Conservation (phyloP, 2,797 vertebrate species). For the Hydrophis major region DNA sequence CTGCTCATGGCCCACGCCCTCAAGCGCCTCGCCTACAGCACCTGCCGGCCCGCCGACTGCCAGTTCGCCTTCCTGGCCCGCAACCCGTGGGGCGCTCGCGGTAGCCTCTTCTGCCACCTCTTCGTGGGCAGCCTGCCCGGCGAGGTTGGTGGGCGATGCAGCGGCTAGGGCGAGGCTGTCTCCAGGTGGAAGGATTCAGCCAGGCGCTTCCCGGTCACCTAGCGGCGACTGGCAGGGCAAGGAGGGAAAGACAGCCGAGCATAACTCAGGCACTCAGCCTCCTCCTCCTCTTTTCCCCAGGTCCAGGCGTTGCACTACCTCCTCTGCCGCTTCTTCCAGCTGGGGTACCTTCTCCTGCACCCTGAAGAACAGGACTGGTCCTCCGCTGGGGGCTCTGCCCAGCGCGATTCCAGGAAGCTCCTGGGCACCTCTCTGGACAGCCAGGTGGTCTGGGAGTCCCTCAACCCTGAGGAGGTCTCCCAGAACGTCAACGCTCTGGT, state of each 20-base stretch:
- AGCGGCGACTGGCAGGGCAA: neutral
- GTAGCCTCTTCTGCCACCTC: conserved; percentile 89
- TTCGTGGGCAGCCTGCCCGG: conserved; percentile 83
- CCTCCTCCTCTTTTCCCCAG: conserved; percentile 59
- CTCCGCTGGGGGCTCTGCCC: conserved; percentile 20
- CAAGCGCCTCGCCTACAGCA: conserved; percentile 84
- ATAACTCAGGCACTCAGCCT: neutral
- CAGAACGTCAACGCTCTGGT: conserved; percentile 90
- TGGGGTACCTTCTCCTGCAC: conserved; percentile 83
- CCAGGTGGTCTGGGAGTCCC: conserved; percentile 66
- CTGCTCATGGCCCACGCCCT: conserved; percentile 95
- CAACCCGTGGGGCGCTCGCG: conserved; percentile 78
- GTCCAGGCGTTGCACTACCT: conserved; percentile 88
- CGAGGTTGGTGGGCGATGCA: conserved; percentile 70
- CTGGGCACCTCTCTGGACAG: conserved; percentile 24
- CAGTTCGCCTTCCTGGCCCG: conserved; percentile 94
- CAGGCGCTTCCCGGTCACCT: neutral
- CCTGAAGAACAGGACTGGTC: conserved; percentile 78
- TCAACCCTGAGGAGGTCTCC: conserved; percentile 86
- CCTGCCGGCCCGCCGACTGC: conserved; percentile 71
- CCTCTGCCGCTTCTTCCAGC: conserved; percentile 94
- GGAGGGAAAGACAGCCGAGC: rapidly evolving
- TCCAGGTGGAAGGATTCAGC: neutral
- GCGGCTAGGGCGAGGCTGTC: too few relatives aligned
- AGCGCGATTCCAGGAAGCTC: conserved; percentile 50